Evolutionary conservation across 1,140 invertebrate species (phyloP), one percentile per base, ranked within the genome.

Genomic region (Zaprionus kolodkinae): DNA sequence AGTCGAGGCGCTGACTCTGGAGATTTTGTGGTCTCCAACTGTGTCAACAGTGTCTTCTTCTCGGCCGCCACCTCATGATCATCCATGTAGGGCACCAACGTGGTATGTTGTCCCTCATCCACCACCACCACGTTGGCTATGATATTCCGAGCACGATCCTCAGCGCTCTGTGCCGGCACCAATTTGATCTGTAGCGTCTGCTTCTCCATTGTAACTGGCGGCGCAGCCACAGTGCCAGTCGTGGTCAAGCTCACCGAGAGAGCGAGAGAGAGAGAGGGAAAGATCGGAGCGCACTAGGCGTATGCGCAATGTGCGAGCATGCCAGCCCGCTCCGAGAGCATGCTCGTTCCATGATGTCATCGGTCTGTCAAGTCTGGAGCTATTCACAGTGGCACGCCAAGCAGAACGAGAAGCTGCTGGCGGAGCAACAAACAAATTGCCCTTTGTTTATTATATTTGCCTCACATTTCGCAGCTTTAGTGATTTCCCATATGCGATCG

Each of bases 91-190:
- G 91, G 91, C 72, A 92, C 76, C 15, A 76, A 30, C 0, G 60
- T 13, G 1, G 70, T 65, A 21, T 77, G 72, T 7, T 79, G 71
- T n/a, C 76, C 85, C 72, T 79, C 90, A 10, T 91, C 65, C 15
- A 92, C 79, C 12, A 92, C 65, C n/a, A 92, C 79, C 13, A 92
- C 69, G 74, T 92, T 91, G 38, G 91, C 91, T 4, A 92, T 79
- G 21, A 92, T 91, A 55, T 92, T 91, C 12, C 81, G 78, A 21
- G 79, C 75, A 13, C 78, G 85, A 55, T 92, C 88, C 55, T 92
- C 91, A 6, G 75, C 79, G 1, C 85, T 85, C n/a, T 62, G 36
- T 3, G 91, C 79, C 15, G 91, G 91, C 66, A 92, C 48, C 70
- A 92, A 62, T 36, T 75, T 86, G 60, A 92, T 85, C 71, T 89